A percentile compares a stretch with the other conserved stretches of the same genome.
Conservation (phyloP, 1,140 invertebrate genomes). For the Bursaphelenchus mucronatus region DNA sequence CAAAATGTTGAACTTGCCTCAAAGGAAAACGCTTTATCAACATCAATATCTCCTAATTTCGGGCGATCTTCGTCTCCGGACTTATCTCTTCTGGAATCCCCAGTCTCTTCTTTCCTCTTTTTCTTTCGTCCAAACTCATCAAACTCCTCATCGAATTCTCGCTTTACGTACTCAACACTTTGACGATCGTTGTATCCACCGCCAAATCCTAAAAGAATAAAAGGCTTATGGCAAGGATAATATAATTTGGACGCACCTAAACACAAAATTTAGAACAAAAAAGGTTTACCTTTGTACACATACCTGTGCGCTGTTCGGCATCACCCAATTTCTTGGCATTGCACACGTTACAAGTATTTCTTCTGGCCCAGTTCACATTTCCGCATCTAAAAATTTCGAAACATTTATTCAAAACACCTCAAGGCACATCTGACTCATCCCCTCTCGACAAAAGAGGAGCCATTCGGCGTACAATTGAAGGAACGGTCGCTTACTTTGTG, state of each 20-base stretch:
- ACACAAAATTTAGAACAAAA: conserved; percentile 3
- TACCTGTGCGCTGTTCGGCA: conserved; percentile 70
- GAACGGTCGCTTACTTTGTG: conserved; percentile 70
- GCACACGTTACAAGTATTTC: conserved; percentile 95
- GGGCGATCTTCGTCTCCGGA: conserved; percentile 61
- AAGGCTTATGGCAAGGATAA: too few species aligned
- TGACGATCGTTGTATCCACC: conserved; percentile 82
- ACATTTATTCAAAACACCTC: conserved; percentile 78
- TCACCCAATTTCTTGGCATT: conserved; percentile 94
- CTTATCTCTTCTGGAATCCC: conserved; percentile 28
- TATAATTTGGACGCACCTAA: conserved; percentile 31
- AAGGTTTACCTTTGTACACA: conserved; percentile 11
- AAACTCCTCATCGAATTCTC: conserved; percentile 82
- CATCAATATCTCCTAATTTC: conserved; percentile 28
- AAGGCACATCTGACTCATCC: background rate
- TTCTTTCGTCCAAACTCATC: conserved; percentile 89
- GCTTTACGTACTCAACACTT: conserved; percentile 83
- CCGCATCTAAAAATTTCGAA: conserved; percentile 70
- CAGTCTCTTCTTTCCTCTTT: conserved; percentile 66
- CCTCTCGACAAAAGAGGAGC: too few species aligned
- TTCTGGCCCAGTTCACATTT: conserved; percentile 97
- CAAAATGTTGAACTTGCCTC: conserved; percentile 62
- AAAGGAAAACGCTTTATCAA: conserved; percentile 6
- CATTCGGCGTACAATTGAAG: background rate
- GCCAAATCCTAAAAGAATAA: conserved; percentile 57